Evolutionary conservation across 2,888 invertebrate genomes (phyloP).

Genomic region (Cyaniris semiargus): DNA sequence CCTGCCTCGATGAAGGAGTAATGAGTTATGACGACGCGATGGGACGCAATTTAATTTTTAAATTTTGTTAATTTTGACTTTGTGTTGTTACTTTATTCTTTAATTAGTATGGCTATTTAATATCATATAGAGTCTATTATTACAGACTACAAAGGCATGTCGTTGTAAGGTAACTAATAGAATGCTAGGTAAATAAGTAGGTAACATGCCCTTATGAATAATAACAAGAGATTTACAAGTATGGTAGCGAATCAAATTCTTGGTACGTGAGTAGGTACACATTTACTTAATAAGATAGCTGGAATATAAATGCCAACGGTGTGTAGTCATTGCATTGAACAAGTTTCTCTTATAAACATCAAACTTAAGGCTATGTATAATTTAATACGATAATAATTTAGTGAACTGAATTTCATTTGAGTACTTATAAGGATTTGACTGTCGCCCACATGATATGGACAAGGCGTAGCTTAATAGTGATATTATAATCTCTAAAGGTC

Average conservation of each 20-base stretch:
- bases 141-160: background rate
- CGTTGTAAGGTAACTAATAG: conserved; percentile 9
- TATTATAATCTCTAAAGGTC: background rate
- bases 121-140: background rate
- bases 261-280: conserved; percentile 16
- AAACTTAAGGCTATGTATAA: background rate
- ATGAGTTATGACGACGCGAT: too few relatives aligned
- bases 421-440: background rate
- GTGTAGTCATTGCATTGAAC: conserved; percentile 26
- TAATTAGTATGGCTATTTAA: background rate
- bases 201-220: conserved; percentile 25
- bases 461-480: background rate
- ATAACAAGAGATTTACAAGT: conserved; percentile 29
- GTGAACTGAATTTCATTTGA: background rate
- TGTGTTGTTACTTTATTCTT: background rate
- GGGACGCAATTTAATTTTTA: too few relatives aligned
- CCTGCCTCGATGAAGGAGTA: too few relatives aligned
- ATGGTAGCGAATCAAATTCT: conserved; percentile 29
- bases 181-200: conserved; percentile 27
- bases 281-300: conserved; percentile 29
- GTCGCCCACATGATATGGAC: background rate
- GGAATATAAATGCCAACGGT: conserved; percentile 28
- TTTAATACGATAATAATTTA: background rate
- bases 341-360: conserved; percentile 19
- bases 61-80: too few relatives aligned